Percentiles rank a stretch among this genome's conserved stretches.
Evolutionary conservation across 2,888 invertebrate species (phyloP).

Genomic region (Antheraea assamensis): DNA sequence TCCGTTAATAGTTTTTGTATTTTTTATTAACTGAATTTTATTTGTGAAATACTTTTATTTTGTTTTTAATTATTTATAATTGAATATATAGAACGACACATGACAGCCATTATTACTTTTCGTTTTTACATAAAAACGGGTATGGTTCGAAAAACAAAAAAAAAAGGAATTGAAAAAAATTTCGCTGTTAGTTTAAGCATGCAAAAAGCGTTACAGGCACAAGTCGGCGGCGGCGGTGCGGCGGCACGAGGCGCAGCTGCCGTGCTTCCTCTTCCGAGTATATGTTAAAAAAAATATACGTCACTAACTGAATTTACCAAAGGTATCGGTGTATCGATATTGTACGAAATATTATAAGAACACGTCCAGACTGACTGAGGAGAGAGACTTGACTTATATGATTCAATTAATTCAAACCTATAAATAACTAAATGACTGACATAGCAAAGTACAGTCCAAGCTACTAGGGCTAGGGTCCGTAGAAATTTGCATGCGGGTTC

Average conservation of each 20-base stretch:
- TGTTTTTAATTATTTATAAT: not conserved
- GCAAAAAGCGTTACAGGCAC: slow-evolving; percentile 63
- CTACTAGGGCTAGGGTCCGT: no score
- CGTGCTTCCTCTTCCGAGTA: slow-evolving; percentile 77
- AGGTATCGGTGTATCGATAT: not conserved
- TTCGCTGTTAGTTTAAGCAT: slow-evolving; percentile 60
- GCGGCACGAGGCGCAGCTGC: slow-evolving; percentile 78
- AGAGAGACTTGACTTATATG: not conserved
- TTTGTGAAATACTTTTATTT: not conserved
- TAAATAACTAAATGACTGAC: no score
- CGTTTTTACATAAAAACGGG: slow-evolving; percentile 36
- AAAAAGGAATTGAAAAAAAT: slow-evolving; percentile 43
- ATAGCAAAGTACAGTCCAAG: no score
- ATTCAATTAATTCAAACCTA: no score
- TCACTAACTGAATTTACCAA: slow-evolving; percentile 20
- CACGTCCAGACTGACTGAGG: not conserved
- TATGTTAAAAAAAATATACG: slow-evolving; percentile 50
- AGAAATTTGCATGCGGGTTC: no score
- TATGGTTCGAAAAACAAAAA: slow-evolving; percentile 57
- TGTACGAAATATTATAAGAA: not conserved
- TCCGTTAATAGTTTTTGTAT: not conserved
- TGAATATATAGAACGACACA: slow-evolving; percentile 28
- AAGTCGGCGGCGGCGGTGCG: slow-evolving; percentile 61
- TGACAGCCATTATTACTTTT: slow-evolving; percentile 41
- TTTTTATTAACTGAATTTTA: not conserved